phyloP scores from a whole-genome alignment of 53 echinoderm and acorn worm genomes.

The Temnopleurus reevesii region DNA sequence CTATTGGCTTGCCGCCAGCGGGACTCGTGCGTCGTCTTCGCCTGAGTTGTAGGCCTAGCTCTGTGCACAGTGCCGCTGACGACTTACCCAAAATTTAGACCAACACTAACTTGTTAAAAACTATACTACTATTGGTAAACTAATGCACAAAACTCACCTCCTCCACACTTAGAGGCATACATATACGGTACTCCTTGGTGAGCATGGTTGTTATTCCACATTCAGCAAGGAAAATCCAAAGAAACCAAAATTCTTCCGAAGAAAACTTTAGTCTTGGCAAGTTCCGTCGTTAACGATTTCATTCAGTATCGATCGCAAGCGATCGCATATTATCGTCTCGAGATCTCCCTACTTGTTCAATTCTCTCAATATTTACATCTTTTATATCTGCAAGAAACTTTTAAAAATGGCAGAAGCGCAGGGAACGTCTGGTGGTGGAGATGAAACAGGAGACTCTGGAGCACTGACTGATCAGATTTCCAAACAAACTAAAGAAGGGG shows the following conservation, averaged over 20 bases:
- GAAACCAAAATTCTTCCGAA: not conserved
- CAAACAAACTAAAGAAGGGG: conserved; percentile 40
- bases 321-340: no score
- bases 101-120: not conserved
- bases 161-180: conserved; percentile 93
- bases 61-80: not conserved
- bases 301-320: no score
- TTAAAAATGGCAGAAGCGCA: conserved; percentile 29
- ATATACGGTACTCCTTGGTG: conserved; percentile 95
- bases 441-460: not conserved
- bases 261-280: not conserved
- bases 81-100: not conserved
- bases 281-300: no score
- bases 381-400: not conserved
- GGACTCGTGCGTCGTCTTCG: not conserved
- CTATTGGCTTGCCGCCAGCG: not conserved
- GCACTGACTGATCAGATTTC: not conserved
- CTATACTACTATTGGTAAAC: no score
- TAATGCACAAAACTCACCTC: conserved; percentile 72
- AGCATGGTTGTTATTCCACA: conserved; percentile 64
- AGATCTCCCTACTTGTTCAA: no score
- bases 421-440: not conserved
- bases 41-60: not conserved
- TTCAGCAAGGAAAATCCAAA: not conserved
- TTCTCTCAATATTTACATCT: no score